Conservation (phyloP, 2,797 vertebrate species). For the Streptopelia turtur region DNA sequence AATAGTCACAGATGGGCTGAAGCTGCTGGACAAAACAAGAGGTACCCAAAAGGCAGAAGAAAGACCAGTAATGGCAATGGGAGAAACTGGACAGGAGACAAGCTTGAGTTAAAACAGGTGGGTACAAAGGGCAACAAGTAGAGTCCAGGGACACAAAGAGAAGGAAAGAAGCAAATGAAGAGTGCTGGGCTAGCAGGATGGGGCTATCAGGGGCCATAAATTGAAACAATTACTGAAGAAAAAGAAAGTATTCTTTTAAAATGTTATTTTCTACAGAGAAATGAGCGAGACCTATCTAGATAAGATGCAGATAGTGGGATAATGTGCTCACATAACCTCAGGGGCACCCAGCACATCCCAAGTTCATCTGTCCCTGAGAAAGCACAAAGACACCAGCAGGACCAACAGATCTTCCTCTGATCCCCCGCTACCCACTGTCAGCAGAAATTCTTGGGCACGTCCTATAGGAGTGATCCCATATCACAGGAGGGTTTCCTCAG, state of each 20-base stretch:
- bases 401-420: background rate
- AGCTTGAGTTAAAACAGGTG: background rate
- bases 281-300: background rate
- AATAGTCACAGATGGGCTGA: background rate
- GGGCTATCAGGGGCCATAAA: background rate
- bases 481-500: background rate
- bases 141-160: background rate
- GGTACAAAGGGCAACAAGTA: background rate
- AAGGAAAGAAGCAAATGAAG: background rate
- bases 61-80: fast-evolving
- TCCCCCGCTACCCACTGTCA: background rate
- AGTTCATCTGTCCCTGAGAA: background rate
- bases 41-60: background rate
- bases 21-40: background rate
- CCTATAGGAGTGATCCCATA: background rate
- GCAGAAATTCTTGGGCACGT: background rate
- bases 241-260: background rate
- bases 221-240: background rate
- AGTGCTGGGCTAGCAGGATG: background rate
- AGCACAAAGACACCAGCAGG: background rate
- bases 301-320: background rate
- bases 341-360: background rate
- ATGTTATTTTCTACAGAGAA: background rate
- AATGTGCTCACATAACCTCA: fast-evolving
- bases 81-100: background rate